Evolutionary conservation across 2,888 invertebrate genomes (phyloP).

Genomic region (Griposia aprilina): DNA sequence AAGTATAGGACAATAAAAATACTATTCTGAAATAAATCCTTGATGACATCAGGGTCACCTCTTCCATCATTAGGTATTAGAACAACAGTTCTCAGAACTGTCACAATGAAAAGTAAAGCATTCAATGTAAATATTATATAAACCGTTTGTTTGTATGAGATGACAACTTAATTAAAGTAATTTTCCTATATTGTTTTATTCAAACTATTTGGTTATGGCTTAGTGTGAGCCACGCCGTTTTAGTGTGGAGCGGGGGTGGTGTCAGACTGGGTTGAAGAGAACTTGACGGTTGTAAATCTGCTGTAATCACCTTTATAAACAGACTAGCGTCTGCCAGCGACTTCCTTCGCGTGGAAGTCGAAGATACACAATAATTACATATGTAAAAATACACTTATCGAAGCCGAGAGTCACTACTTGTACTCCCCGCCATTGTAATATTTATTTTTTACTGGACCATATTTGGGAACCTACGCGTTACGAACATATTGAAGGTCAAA

Average conservation of each 20-base stretch:
- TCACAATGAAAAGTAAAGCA: conserved; percentile 16
- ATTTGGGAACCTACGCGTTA: too few species aligned
- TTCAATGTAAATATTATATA: conserved; percentile 26
- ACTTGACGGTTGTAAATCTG: not conserved
- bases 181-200: conserved; percentile 17
- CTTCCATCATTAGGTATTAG: conserved; percentile 19
- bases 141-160: conserved; percentile 10
- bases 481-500: too few species aligned
- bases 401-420: too few species aligned
- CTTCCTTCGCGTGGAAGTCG: not conserved
- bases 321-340: not conserved
- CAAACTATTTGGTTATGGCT: conserved; percentile 2
- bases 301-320: not conserved
- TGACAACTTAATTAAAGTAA: not conserved
- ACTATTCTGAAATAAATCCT: not conserved
- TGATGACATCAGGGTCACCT: conserved; percentile 13
- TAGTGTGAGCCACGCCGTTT: conserved; percentile 1
- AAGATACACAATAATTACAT: not conserved
- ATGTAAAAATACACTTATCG: too few species aligned
- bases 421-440: too few species aligned
- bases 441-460: too few species aligned
- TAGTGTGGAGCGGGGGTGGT: not conserved
- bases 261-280: not conserved
- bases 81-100: conserved; percentile 26
- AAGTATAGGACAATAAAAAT: not conserved